phyloP scores from a whole-genome alignment of 1,140 invertebrate genomes.

The Luehdorfia chinensis region DNA sequence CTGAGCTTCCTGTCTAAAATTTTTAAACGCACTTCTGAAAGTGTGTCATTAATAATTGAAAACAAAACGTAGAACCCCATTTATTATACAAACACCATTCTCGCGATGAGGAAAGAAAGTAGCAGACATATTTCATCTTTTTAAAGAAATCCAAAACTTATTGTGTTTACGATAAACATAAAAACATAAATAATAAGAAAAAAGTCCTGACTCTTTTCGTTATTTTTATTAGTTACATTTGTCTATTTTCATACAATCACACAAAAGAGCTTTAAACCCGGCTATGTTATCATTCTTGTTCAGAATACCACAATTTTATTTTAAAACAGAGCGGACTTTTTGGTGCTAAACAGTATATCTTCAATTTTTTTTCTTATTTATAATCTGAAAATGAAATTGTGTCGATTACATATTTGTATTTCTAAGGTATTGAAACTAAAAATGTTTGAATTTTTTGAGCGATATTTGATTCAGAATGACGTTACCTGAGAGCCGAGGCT shows the following conservation, averaged over 20 bases:
- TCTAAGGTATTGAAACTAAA: neutral
- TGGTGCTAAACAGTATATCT: constrained; percentile 5
- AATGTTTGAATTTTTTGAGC: constrained; percentile 2
- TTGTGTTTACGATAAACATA: neutral
- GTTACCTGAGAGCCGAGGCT: constrained; percentile 4
- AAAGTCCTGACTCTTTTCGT: neutral
- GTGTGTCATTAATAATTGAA: no score
- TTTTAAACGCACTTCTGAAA: no score
- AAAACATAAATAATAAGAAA: constrained; percentile 2
- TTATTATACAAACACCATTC: no score
- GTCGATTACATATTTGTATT: neutral
- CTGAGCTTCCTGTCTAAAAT: no score
- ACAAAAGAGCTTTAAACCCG: constrained; percentile 10
- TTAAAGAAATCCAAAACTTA: no score
- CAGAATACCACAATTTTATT: constrained; percentile 10
- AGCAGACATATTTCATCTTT: no score
- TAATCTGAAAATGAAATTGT: constrained; percentile 3
- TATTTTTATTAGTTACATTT: constrained; percentile 9
- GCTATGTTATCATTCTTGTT: constrained; percentile 4
- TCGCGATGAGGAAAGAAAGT: no score
- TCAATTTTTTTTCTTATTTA: constrained; percentile 6
- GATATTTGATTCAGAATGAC: constrained; percentile 7
- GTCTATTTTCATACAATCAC: constrained; percentile 9
- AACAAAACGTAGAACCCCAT: no score
- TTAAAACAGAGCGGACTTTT: constrained; percentile 8